phyloP scores from a whole-genome alignment of 2,888 invertebrate genomes.

The Dolichomitus sp. region DNA sequence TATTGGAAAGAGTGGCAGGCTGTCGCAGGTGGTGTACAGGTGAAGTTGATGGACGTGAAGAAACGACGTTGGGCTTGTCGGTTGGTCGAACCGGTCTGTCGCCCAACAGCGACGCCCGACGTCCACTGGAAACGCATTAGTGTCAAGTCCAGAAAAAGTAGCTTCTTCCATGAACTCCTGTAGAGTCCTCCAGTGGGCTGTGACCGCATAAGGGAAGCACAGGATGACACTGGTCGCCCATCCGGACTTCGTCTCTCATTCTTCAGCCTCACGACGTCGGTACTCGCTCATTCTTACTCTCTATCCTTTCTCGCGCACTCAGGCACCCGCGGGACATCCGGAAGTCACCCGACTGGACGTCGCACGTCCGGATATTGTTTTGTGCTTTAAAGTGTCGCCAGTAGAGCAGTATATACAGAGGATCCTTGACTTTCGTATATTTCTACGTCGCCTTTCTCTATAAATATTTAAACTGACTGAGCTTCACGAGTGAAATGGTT shows the following conservation, averaged over 20 bases:
- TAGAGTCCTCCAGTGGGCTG: conserved; percentile 28
- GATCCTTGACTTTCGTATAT: conserved; percentile 21
- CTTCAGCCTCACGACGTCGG: conserved; percentile 6
- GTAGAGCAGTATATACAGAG: not conserved
- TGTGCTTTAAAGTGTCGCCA: conserved; percentile 55
- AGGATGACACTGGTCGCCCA: not conserved
- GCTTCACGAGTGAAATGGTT: too few species aligned
- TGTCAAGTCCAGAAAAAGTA: conserved; percentile 61
- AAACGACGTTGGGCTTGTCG: conserved; percentile 24
- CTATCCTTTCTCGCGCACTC: conserved; percentile 21
- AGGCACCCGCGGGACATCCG: conserved; percentile 37
- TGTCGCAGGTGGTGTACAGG: conserved; percentile 41
- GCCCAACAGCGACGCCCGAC: conserved; percentile 24
- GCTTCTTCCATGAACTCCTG: conserved; percentile 49
- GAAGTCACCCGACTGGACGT: conserved; percentile 47
- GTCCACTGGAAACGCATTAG: conserved; percentile 63
- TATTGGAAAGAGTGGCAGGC: conserved; percentile 33
- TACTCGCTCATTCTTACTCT: conserved; percentile 29
- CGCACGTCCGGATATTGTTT: conserved; percentile 65
- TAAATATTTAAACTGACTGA: not conserved
- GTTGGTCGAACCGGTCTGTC: conserved; percentile 9
- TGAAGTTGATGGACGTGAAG: conserved; percentile 49
- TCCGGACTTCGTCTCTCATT: conserved; percentile 30
- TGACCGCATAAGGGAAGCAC: conserved; percentile 21
- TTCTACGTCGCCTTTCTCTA: not conserved